phyloP scores from a whole-genome alignment of 1,140 invertebrate genomes.

The Bactericera cockerelli region DNA sequence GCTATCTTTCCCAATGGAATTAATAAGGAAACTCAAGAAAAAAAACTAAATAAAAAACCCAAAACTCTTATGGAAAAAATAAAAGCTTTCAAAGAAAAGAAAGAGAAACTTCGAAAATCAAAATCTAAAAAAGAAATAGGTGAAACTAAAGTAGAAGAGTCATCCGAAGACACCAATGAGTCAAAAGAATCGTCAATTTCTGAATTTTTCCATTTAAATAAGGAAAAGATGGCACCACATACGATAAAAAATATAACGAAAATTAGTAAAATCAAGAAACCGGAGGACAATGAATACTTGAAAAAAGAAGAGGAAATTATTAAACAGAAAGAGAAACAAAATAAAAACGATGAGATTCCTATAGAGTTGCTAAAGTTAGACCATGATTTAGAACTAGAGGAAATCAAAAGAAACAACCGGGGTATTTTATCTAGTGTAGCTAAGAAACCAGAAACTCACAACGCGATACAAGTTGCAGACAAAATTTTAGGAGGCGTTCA shows the following conservation, averaged over 20 bases:
- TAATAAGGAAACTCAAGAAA: not conserved
- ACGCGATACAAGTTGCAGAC: constrained; percentile 3
- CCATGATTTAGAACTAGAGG: constrained; percentile 3
- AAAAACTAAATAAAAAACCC: not conserved
- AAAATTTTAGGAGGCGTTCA: not conserved
- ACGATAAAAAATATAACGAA: not conserved
- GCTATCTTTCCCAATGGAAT: not conserved
- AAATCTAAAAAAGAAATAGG: constrained; percentile 2
- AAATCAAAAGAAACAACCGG: constrained; percentile 6
- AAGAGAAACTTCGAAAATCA: not conserved
- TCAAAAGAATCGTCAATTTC: not conserved
- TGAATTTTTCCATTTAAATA: not conserved
- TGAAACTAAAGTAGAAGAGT: not conserved
- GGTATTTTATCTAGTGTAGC: not conserved
- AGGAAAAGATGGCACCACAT: not conserved
- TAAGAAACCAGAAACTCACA: not conserved
- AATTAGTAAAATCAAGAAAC: not conserved
- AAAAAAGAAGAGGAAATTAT: constrained; percentile 5
- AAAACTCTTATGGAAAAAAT: not conserved
- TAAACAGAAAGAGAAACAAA: not conserved
- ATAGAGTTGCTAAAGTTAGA: constrained; percentile 2
- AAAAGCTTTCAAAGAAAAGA: not conserved
- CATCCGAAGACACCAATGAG: not conserved
- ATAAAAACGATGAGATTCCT: not conserved
- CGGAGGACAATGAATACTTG: not conserved